phyloP scores from a whole-genome alignment of 2,113 vertebrate genomes.

The Corythoichthys intestinalis region DNA sequence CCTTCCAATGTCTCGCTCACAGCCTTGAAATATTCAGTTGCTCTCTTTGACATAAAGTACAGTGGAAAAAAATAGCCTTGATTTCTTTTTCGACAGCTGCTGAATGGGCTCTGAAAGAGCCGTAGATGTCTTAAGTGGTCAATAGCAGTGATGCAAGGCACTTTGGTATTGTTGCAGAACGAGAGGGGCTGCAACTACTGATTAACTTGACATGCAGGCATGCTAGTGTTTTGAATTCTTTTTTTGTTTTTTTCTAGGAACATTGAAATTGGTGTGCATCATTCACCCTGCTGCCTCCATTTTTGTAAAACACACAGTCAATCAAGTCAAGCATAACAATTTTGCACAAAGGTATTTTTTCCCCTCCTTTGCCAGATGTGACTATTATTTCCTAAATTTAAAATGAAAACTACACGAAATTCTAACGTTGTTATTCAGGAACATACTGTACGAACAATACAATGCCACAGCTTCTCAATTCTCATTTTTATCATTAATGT shows the following conservation, averaged over 20 bases:
- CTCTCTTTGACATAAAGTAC: constrained; percentile 66
- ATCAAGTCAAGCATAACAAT: constrained; percentile 52
- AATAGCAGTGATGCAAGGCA: constrained; percentile 53
- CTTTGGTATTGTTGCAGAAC: constrained; percentile 59
- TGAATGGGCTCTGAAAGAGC: constrained; percentile 59
- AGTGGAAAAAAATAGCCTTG: constrained; percentile 62
- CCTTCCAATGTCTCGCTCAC: constrained; percentile 57
- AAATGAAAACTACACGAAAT: constrained; percentile 30
- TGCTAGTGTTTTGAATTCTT: constrained; percentile 48
- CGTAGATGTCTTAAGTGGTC: constrained; percentile 67
- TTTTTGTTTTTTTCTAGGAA: too few relatives aligned
- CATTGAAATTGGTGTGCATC: constrained; percentile 41
- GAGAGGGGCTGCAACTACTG: constrained; percentile 58
- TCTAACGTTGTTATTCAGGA: constrained; percentile 22
- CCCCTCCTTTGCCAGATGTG: constrained; percentile 54
- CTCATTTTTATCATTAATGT: constrained; percentile 21
- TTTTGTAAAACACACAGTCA: constrained; percentile 46
- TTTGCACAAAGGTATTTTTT: constrained; percentile 51
- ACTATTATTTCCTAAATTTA: constrained; percentile 44
- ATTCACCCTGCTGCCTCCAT: constrained; percentile 36
- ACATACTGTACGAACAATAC: constrained; percentile 32
- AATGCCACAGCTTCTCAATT: constrained; percentile 34
- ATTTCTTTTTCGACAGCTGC: constrained; percentile 63
- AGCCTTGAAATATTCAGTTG: constrained; percentile 56
- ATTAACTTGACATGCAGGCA: constrained; percentile 56